Percentiles rank a stretch among this genome's conserved stretches.
These are phyloP conservation scores for Parapristionchus giblindavisi DNA, from an alignment of 2,888 invertebrate species.

Conservation along the genomic window DNA sequence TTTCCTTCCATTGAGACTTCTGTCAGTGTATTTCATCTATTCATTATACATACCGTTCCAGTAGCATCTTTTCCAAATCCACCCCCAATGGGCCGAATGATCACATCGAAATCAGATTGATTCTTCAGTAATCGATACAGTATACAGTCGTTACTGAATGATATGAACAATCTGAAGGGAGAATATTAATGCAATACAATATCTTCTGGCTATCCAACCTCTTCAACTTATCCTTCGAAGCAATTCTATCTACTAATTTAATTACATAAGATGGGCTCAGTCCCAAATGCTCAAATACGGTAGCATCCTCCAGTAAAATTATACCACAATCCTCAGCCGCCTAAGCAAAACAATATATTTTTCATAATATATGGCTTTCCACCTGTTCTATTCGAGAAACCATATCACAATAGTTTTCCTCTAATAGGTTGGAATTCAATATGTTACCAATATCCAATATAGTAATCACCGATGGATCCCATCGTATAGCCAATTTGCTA, in stretches of 20 bases:
- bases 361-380: too few species aligned
- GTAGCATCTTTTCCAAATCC: conserved; percentile 55
- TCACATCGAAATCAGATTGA: conserved; percentile 38
- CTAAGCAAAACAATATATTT: conserved; percentile 9
- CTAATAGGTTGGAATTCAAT: too few species aligned
- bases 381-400: too few species aligned
- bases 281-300: conserved; percentile 4
- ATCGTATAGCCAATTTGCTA: conserved; percentile 47
- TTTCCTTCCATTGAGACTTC: too few species aligned
- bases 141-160: not conserved
- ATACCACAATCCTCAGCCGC: not conserved
- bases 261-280: not conserved
- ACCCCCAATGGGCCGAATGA: conserved; percentile 46
- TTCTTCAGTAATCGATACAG: conserved; percentile 24
- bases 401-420: too few species aligned
- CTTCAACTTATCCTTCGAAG: conserved; percentile 10
- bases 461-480: conserved; percentile 42
- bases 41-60: conserved; percentile 46
- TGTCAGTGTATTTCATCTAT: too few species aligned
- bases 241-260: not conserved
- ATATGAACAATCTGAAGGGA: conserved; percentile 14
- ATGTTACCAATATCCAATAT: conserved; percentile 40
- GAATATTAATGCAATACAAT: too few species aligned
- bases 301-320: conserved; percentile 23
- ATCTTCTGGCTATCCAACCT: too few species aligned